Evolutionary conservation across 2,888 invertebrate genomes (phyloP).

Genomic region (Thumatha senex): DNA sequence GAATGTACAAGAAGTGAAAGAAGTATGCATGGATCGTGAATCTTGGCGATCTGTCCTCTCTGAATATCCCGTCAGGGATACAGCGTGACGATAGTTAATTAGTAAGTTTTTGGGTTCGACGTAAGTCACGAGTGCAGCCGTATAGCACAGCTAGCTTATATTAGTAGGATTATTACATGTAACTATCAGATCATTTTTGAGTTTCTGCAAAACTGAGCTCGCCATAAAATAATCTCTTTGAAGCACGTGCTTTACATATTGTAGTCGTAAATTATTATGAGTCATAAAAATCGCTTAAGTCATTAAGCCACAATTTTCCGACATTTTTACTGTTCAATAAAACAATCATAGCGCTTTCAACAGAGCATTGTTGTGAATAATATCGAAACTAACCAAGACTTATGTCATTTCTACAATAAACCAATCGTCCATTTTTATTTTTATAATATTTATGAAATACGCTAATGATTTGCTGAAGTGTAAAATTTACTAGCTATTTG

Average conservation of each 20-base stretch:
- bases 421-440: neutral
- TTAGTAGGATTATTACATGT: no score
- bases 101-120: no score
- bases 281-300: constrained; percentile 35
- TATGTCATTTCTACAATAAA: constrained; percentile 3
- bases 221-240: constrained; percentile 4
- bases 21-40: no score
- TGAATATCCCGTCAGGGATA: no score
- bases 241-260: constrained; percentile 21
- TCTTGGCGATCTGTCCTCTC: no score
- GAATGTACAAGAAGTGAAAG: no score
- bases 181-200: neutral
- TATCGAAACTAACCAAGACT: neutral
- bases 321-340: constrained; percentile 45
- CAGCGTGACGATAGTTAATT: no score
- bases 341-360: constrained; percentile 43
- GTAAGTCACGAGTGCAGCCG: no score
- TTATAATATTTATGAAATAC: constrained; percentile 3
- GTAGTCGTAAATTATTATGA: constrained; percentile 28
- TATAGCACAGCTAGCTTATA: no score
- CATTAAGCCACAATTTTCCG: constrained; percentile 28
- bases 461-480: neutral
- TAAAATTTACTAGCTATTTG: neutral
- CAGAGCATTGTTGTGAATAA: constrained; percentile 16
- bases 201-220: neutral